Evolutionary conservation across 2,797 vertebrate species (phyloP).

Genomic region (Onychomys leucogaster): DNA sequence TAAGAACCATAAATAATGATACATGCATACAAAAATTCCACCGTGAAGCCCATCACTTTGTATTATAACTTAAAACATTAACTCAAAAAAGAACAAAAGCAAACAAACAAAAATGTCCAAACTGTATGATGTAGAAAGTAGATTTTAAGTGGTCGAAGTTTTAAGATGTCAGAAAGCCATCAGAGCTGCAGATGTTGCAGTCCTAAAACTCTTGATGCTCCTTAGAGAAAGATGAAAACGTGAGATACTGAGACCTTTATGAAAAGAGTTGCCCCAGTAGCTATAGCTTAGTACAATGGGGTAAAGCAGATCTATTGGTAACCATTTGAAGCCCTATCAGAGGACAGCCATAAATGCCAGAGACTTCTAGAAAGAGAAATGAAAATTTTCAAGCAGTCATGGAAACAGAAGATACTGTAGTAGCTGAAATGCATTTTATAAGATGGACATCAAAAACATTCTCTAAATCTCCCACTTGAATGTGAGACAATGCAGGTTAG

Average conservation of each 20-base stretch:
- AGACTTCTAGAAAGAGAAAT: conserved; percentile 4
- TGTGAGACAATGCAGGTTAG: neutral
- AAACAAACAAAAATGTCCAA: neutral
- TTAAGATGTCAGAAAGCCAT: neutral
- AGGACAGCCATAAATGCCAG: neutral
- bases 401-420: neutral
- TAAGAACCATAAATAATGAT: neutral
- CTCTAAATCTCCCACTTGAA: neutral
- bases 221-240: neutral
- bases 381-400: neutral
- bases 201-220: neutral
- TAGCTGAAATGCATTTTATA: neutral
- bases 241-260: neutral
- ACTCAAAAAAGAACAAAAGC: neutral
- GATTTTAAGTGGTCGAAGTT: neutral
- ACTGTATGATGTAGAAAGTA: neutral
- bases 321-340: neutral
- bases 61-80: neutral
- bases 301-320: accelerated
- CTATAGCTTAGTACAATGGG: neutral
- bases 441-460: neutral
- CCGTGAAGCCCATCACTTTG: neutral
- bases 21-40: neutral
- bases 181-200: accelerated
- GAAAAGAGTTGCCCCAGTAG: neutral